Percentiles rank a stretch among this genome's conserved stretches.
phyloP scores from a whole-genome alignment of 2,888 invertebrate genomes.

The Perithous albicinctus region DNA sequence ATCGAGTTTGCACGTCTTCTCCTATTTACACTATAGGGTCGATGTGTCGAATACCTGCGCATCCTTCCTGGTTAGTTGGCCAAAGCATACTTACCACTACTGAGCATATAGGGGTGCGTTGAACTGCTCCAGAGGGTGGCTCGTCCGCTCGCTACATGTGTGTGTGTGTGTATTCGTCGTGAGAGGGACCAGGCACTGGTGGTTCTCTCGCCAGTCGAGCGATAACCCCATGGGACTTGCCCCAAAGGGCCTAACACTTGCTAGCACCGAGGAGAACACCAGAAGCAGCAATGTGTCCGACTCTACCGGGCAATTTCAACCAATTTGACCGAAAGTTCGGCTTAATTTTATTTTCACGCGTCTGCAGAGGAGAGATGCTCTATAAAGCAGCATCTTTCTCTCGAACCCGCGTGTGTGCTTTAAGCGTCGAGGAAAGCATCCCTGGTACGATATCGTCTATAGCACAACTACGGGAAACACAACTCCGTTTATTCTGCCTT shows the following conservation, averaged over 20 bases:
- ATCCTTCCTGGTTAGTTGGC: constrained; percentile 29
- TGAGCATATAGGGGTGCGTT: constrained; percentile 14
- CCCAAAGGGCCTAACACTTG: constrained; percentile 57
- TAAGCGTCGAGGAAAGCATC: constrained; percentile 13
- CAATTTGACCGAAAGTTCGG: constrained; percentile 87
- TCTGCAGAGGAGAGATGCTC: constrained; percentile 75
- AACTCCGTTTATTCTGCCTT: constrained; percentile 45
- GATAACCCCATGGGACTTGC: constrained; percentile 59
- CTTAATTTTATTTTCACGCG: constrained; percentile 87
- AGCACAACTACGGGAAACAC: constrained; percentile 39
- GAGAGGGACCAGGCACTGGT: not conserved
- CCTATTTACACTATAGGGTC: constrained; percentile 61
- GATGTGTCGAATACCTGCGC: constrained; percentile 54
- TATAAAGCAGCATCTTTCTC: constrained; percentile 42
- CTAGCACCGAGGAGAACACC: constrained; percentile 45
- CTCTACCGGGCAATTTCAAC: constrained; percentile 86
- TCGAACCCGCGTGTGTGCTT: constrained; percentile 28
- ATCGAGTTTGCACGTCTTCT: constrained; percentile 68
- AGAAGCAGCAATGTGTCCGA: constrained; percentile 62
- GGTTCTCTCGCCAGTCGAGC: constrained; percentile 49
- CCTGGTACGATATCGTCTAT: constrained; percentile 44
- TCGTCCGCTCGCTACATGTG: not conserved
- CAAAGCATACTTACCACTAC: constrained; percentile 10
- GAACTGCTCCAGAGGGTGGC: constrained; percentile 23
- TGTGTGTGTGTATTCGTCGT: constrained; percentile 4